These are phyloP conservation scores for Callospermophilus lateralis DNA, from an alignment of 2,113 vertebrate genomes.

Conservation along the genomic window DNA sequence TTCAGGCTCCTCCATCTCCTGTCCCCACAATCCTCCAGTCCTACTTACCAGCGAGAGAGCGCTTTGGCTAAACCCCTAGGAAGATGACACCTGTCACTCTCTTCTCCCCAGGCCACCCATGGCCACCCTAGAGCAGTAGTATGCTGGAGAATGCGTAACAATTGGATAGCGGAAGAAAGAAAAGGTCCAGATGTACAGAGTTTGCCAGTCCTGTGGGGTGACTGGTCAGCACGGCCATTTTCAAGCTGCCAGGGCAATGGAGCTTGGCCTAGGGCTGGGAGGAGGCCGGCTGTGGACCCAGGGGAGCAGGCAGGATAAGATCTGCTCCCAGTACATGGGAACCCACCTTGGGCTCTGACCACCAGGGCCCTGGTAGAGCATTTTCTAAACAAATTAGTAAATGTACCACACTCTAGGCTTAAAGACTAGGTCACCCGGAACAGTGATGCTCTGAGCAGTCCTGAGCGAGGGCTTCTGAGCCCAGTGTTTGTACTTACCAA, in stretches of 20 bases:
- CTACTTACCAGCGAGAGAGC: background rate
- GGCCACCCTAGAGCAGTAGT: background rate
- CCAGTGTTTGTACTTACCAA: background rate
- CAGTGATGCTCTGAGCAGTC: background rate
- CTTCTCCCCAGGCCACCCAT: background rate
- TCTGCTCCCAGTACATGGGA: background rate
- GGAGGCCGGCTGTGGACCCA: rapidly evolving
- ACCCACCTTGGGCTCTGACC: background rate
- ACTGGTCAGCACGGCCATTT: background rate
- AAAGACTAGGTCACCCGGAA: background rate
- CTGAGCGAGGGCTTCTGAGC: background rate
- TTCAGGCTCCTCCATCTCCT: too few relatives aligned
- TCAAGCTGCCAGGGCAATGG: background rate
- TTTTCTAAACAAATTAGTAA: background rate
- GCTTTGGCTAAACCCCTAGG: background rate
- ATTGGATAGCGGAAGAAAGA: background rate
- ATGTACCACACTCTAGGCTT: background rate
- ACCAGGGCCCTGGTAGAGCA: background rate
- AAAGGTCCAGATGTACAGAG: background rate
- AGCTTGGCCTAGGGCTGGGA: background rate
- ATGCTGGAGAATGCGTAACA: background rate
- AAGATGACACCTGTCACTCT: background rate
- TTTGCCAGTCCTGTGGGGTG: background rate
- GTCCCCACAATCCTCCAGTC: background rate
- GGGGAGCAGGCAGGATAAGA: background rate